Evolutionary conservation across 2,797 vertebrate species (phyloP).

Genomic region (Sebastes dallii): DNA sequence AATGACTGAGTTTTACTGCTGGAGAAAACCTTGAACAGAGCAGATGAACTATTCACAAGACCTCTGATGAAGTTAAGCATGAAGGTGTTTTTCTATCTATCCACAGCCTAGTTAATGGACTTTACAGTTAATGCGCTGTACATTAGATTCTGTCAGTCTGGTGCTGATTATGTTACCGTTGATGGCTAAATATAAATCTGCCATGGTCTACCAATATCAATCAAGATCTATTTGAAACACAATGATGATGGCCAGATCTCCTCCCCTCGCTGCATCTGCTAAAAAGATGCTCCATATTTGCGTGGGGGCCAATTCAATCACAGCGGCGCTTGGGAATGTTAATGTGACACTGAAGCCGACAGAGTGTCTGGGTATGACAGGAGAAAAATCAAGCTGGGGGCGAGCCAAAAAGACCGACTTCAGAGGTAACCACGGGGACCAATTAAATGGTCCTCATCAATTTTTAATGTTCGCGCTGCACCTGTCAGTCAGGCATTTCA

Average conservation of each 20-base stretch:
- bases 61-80: conserved; percentile 29
- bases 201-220: conserved; percentile 58
- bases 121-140: conserved; percentile 50
- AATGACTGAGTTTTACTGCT: conserved; percentile 3
- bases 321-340: conserved; percentile 36
- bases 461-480: conserved; percentile 54
- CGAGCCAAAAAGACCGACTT: conserved; percentile 43
- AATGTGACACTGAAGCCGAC: conserved; percentile 67
- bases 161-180: conserved; percentile 35
- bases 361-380: conserved; percentile 43
- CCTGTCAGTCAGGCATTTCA: conserved; percentile 58
- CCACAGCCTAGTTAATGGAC: conserved; percentile 25
- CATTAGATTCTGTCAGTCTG: conserved; percentile 53
- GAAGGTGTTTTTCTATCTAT: conserved; percentile 13
- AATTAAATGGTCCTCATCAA: conserved; percentile 64
- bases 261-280: conserved; percentile 51
- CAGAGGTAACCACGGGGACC: conserved; percentile 61
- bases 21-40: conserved; percentile 37
- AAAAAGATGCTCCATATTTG: conserved; percentile 55
- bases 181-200: conserved; percentile 64
- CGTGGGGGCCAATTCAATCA: conserved; percentile 54
- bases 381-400: conserved; percentile 54
- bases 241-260: conserved; percentile 48
- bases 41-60: not conserved
- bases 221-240: conserved; percentile 61